A percentile compares a stretch with the other conserved stretches of the same genome.
Evolutionary conservation across 2,797 vertebrate genomes (phyloP).

Genomic region (Tenualosa thibaudeaui): DNA sequence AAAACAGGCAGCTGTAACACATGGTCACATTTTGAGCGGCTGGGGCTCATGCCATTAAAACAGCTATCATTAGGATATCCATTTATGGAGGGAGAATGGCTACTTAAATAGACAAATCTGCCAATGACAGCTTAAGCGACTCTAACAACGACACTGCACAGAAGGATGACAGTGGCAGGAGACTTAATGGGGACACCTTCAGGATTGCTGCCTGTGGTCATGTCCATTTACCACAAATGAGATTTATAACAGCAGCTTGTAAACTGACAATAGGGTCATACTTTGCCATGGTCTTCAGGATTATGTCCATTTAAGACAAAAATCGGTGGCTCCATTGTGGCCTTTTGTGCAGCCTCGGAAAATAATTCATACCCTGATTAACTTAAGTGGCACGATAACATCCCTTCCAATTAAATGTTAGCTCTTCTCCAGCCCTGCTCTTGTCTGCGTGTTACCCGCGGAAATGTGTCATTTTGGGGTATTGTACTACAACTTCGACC

Average conservation of each 20-base stretch:
- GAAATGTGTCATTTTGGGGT: neutral
- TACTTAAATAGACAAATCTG: slow-evolving; percentile 21
- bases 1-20: neutral
- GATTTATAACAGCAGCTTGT: neutral
- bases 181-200: slow-evolving; percentile 35
- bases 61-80: slow-evolving; percentile 26
- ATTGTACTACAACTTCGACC: slow-evolving; percentile 18
- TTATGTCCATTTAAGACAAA: slow-evolving; percentile 15
- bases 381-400: slow-evolving; percentile 21
- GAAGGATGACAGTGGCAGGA: slow-evolving; percentile 13
- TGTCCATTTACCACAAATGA: slow-evolving; percentile 27
- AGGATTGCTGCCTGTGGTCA: slow-evolving; percentile 22
- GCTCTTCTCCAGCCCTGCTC: neutral
- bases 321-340: slow-evolving; percentile 22
- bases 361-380: slow-evolving; percentile 39
- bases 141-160: slow-evolving; percentile 29
- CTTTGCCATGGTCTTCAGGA: slow-evolving; percentile 26
- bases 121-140: slow-evolving; percentile 18
- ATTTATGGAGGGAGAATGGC: slow-evolving; percentile 8
- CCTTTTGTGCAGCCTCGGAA: slow-evolving; percentile 24
- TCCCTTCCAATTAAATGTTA: slow-evolving; percentile 9
- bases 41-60: slow-evolving; percentile 5
- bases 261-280: slow-evolving; percentile 19
- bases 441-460: neutral
- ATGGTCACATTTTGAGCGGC: slow-evolving; percentile 5